phyloP scores from a whole-genome alignment of 35 echinoderm and acorn worm species.

The Ophiothrix spiculata region DNA sequence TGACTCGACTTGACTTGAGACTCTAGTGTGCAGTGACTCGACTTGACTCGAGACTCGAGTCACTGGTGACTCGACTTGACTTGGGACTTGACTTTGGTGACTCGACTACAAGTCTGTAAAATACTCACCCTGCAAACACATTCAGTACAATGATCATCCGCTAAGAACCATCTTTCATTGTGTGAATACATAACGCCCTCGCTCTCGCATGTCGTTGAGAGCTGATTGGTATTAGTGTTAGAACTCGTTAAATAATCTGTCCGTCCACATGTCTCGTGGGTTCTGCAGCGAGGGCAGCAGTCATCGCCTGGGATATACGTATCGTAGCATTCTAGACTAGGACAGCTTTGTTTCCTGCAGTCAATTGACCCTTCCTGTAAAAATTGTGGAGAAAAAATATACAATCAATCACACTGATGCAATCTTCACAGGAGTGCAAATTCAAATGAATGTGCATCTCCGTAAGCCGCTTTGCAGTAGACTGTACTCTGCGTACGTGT shows the following conservation, averaged over 20 bases:
- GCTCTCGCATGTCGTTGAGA: not conserved
- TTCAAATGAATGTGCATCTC: no score
- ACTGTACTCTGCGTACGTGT: not conserved
- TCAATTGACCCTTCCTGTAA: constrained; percentile 58
- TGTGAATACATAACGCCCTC: constrained; percentile 32
- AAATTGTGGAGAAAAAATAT: not conserved
- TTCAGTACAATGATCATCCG: constrained; percentile 79
- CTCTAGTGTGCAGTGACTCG: no score
- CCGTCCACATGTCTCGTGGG: constrained; percentile 46
- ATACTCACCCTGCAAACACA: constrained; percentile 77
- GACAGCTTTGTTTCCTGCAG: constrained; percentile 55
- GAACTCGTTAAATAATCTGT: not conserved
- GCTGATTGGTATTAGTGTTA: not conserved
- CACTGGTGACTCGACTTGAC: no score
- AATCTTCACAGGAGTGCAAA: not conserved
- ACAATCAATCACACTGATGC: not conserved
- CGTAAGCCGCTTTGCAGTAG: no score
- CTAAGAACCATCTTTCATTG: constrained; percentile 77
- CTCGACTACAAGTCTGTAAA: no score
- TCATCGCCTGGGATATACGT: constrained; percentile 73
- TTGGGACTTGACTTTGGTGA: no score
- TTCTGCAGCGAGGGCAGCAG: constrained; percentile 87
- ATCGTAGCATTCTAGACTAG: constrained; percentile 47
- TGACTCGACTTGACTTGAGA: no score
- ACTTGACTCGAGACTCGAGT: no score